These are phyloP conservation scores for Halictus ligatus DNA, from an alignment of 2,888 invertebrate genomes.

Conservation along the genomic window DNA sequence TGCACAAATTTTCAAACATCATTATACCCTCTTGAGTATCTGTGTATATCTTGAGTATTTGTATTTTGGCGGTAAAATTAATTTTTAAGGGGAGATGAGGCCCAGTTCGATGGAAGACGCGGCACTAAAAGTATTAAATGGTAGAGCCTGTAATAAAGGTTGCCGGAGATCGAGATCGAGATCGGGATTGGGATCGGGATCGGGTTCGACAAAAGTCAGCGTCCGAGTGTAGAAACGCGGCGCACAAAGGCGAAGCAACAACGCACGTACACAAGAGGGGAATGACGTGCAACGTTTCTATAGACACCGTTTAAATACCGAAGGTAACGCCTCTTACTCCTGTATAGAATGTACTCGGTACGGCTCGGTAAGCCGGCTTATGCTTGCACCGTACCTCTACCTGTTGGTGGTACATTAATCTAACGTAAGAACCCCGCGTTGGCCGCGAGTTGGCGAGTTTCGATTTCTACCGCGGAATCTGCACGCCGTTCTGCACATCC, in stretches of 20 bases:
- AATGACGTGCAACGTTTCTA: constrained; percentile 60
- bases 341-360: constrained; percentile 56
- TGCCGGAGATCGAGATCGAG: neutral
- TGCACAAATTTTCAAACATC: too few species aligned
- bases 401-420: constrained; percentile 61
- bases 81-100: neutral
- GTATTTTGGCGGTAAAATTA: neutral
- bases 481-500: neutral
- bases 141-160: constrained; percentile 35
- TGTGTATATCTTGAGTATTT: too few species aligned
- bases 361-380: constrained; percentile 8
- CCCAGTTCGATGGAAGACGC: neutral
- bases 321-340: constrained; percentile 70
- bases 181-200: neutral
- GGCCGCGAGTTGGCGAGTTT: constrained; percentile 39
- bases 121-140: constrained; percentile 14
- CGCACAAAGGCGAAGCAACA: constrained; percentile 20
- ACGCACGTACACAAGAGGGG: constrained; percentile 47
- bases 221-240: constrained; percentile 7
- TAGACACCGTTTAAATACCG: constrained; percentile 64
- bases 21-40: too few species aligned
- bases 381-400: constrained; percentile 26
- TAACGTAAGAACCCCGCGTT: constrained; percentile 36
- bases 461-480: constrained; percentile 66
- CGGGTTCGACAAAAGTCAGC: constrained; percentile 44